Evolutionary conservation across 2,113 vertebrate genomes (phyloP), one percentile per base, ranked within the genome.

Genomic region (Collichthys lucidus): DNA sequence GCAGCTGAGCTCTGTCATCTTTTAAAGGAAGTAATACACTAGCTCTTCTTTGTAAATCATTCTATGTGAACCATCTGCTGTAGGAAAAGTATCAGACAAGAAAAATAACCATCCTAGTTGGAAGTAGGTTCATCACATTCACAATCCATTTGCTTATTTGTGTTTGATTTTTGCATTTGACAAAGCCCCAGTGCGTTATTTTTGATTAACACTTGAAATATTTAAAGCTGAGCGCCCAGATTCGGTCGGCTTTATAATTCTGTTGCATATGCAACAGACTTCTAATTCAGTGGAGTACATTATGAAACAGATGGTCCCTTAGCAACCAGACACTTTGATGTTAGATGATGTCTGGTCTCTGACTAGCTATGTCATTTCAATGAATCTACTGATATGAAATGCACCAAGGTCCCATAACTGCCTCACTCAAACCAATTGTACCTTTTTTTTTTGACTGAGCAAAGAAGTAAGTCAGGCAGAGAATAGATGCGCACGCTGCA

Each of bases 241-340:
- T 83, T 85, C 17, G 6, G 55, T 67, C 74, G 44, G 57, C 81
- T 83, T 78, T 65, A 61, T 84, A 85, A 78, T 91, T 88, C 80
- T 76, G 83, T 77, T 89, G 85, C 84, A 91, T 88, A 91, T 91
- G 84, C 80, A 87, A 76, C 82, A 85, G 73, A 77, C 84, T 86
- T 87, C 26, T 75, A 78, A 69, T 84, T 89, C 83, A 67, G 83
- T 67, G n/a, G 82, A 81, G 86, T 86, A 88, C 91, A 74, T 91
- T 91, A 78, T 87, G 77, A 91, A 91, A 89, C 92, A 93, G 91
- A 92, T 93, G 91, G 90, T 91, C 89, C 80, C 90, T 79, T 60
- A 83, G 89, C 90, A 90, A 82, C 80, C 47, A 88, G 84, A 80
- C 91, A 88, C 91, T 93, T 93, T 94, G 92, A 94, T 93, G 92